Conservation (phyloP, 2,113 vertebrate species). For the Zapornia atra region DNA sequence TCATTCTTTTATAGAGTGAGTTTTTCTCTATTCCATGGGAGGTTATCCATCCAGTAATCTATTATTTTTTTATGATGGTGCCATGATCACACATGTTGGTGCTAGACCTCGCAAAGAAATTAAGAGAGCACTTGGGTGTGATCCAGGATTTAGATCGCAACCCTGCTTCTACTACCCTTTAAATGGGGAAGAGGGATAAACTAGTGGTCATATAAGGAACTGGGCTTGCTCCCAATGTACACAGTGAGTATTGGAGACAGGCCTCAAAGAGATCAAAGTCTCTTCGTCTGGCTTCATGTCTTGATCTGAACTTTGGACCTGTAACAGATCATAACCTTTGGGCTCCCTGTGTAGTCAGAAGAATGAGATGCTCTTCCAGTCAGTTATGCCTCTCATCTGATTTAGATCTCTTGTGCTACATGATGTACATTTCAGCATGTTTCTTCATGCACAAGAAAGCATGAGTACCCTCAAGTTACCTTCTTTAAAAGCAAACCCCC, state of each 20-base stretch:
- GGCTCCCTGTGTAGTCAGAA: not conserved
- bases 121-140: not conserved
- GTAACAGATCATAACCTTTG: not conserved
- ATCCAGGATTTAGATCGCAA: not conserved
- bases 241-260: not conserved
- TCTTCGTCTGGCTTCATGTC: not conserved
- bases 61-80: not conserved
- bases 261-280: not conserved
- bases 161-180: not conserved
- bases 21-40: not conserved
- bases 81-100: not conserved
- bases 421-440: not conserved
- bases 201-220: not conserved
- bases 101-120: not conserved
- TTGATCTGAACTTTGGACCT: not conserved
- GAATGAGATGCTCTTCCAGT: not conserved
- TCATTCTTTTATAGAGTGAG: not conserved
- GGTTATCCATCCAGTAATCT: not conserved
- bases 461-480: not conserved
- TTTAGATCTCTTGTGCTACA: not conserved
- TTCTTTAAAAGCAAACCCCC: not conserved
- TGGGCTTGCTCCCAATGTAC: conserved; percentile 31
- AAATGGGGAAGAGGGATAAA: not conserved
- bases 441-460: not conserved
- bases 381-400: not conserved